phyloP scores from a whole-genome alignment of 2,113 vertebrate species.

The Tricholaema leucomelas region DNA sequence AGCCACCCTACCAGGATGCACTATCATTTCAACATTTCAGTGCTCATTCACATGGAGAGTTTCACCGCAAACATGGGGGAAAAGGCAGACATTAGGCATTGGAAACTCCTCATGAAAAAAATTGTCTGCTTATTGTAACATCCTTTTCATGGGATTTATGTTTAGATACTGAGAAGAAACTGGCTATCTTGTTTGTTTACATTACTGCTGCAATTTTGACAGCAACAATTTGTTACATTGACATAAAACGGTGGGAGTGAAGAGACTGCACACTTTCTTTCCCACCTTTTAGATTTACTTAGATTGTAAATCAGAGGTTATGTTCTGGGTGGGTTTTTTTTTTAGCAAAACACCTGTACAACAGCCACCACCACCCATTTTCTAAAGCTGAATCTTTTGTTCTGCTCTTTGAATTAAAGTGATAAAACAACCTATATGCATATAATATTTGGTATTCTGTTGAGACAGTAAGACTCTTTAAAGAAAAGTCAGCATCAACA shows the following conservation, averaged over 20 bases:
- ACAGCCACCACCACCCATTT: background rate
- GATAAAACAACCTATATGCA: background rate
- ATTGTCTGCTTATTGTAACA: background rate
- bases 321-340: background rate
- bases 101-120: background rate
- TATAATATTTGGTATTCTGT: background rate
- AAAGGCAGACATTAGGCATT: background rate
- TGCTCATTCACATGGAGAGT: background rate
- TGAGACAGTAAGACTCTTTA: background rate
- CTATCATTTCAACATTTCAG: background rate
- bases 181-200: background rate
- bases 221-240: background rate
- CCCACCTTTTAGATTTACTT: background rate
- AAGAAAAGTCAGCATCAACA: background rate
- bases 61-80: background rate
- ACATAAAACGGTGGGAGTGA: background rate
- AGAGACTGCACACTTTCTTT: background rate
- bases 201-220: background rate
- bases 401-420: background rate
- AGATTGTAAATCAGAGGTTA: background rate
- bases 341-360: background rate
- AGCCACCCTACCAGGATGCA: background rate
- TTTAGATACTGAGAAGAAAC: background rate
- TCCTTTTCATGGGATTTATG: background rate
- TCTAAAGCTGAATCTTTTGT: background rate